Conservation (phyloP, 2,113 vertebrate species). For the Hystrix cristata region DNA sequence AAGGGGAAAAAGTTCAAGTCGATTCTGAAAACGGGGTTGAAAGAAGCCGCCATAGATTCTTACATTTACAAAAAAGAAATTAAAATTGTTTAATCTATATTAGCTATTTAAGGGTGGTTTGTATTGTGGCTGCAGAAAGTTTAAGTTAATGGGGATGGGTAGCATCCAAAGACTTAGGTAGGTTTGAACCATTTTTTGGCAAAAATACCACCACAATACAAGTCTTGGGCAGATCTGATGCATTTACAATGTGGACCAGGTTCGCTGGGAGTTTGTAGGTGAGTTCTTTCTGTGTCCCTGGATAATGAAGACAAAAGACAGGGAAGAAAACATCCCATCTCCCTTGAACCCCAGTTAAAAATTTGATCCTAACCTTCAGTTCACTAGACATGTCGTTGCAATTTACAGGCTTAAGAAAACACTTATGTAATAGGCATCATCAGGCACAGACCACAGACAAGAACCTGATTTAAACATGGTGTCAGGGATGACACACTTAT, state of each 20-base stretch:
- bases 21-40: slow-evolving; percentile 77
- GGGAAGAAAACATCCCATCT: not conserved
- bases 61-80: slow-evolving; percentile 57
- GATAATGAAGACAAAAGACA: not conserved
- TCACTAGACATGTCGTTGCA: slow-evolving; percentile 51
- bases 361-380: slow-evolving; percentile 61
- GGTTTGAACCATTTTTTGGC: not conserved
- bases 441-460: slow-evolving; percentile 71
- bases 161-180: not conserved
- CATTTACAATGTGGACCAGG: not conserved
- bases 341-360: slow-evolving; percentile 34
- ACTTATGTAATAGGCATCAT: slow-evolving; percentile 75
- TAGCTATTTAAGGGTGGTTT: slow-evolving; percentile 63
- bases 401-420: slow-evolving; percentile 28
- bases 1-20: slow-evolving; percentile 68
- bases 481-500: slow-evolving; percentile 71
- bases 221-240: not conserved
- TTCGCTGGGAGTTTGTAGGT: not conserved
- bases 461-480: slow-evolving; percentile 79
- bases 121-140: slow-evolving; percentile 48
- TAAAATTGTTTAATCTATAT: slow-evolving; percentile 60
- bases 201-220: not conserved
- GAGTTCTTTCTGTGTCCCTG: not conserved
- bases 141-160: not conserved
- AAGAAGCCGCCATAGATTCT: slow-evolving; percentile 75